Percentiles rank a stretch among this genome's conserved stretches.
Evolutionary conservation across 2,113 vertebrate genomes (phyloP).

Genomic region (Orycteropus afer): DNA sequence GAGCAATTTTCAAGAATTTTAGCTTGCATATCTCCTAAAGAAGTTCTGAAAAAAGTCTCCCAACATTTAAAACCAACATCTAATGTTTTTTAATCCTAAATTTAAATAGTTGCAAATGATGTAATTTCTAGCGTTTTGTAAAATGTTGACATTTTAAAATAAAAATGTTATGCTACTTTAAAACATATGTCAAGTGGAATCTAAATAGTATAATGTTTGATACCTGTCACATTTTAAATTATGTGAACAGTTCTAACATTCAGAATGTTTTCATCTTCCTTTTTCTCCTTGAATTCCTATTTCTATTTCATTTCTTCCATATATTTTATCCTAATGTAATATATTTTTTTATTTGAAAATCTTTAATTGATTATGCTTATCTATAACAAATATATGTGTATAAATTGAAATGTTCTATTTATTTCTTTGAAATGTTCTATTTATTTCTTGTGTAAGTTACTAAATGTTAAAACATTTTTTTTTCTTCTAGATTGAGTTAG

Average conservation of each 20-base stretch:
- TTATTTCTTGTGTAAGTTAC: slow-evolving; percentile 24
- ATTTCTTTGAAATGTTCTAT: background rate
- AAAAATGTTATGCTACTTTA: slow-evolving; percentile 15
- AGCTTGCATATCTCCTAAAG: background rate
- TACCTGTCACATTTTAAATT: background rate
- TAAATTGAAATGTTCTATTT: background rate
- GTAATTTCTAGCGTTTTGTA: no score
- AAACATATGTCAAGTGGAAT: background rate
- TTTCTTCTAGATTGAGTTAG: background rate
- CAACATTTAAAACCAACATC: background rate
- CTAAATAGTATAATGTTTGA: background rate
- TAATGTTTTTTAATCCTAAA: background rate
- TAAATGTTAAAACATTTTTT: background rate
- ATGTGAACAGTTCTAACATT: background rate
- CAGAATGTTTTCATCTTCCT: background rate
- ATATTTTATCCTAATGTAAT: no score
- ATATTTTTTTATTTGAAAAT: background rate
- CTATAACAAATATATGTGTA: background rate
- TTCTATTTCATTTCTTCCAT: no score
- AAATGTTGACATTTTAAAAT: no score
- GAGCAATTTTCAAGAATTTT: background rate
- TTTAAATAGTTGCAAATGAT: no score
- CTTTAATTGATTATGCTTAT: slow-evolving; percentile 10
- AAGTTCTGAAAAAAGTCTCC: background rate
- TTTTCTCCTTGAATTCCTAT: no score